These are phyloP conservation scores for Athene noctua DNA, from an alignment of 2,113 vertebrate species.

Conservation along the genomic window DNA sequence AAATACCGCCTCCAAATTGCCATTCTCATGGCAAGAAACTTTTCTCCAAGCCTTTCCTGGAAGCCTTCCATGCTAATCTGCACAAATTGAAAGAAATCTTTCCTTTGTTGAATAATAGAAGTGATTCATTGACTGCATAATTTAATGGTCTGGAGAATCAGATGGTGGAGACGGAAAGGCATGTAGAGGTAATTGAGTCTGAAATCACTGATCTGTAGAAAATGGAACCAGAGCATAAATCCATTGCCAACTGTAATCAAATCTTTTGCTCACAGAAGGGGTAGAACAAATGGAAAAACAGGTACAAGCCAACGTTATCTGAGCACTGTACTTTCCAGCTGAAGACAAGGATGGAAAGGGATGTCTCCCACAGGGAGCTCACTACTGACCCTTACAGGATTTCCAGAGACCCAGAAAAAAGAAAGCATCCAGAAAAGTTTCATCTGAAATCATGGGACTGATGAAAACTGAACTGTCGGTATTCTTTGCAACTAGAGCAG, in stretches of 20 bases:
- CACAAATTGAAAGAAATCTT: constrained; percentile 50
- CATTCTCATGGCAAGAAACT: background rate
- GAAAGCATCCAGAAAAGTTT: background rate
- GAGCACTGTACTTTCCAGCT: background rate
- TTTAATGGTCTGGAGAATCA: constrained; percentile 49
- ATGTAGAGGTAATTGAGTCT: constrained; percentile 41
- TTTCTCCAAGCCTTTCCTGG: background rate
- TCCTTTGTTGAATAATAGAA: constrained; percentile 45
- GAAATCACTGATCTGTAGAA: constrained; percentile 50
- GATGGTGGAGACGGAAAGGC: background rate
- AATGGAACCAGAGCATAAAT: constrained; percentile 21
- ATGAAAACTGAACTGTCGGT: background rate
- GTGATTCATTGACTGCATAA: constrained; percentile 35
- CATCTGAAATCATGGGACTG: background rate
- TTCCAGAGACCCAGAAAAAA: background rate
- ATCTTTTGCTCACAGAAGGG: background rate
- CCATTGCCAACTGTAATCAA: constrained; percentile 19
- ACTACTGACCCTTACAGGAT: background rate
- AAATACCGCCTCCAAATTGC: background rate
- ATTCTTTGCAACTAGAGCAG: background rate
- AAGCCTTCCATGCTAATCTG: constrained; percentile 33
- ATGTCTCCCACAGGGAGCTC: background rate
- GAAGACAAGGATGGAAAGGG: background rate
- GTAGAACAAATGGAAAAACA: background rate
- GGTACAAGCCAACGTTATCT: background rate